Evolutionary conservation across 2,113 vertebrate genomes (phyloP), one percentile per base, ranked within the genome.

Genomic region (Grammomys surdaster): DNA sequence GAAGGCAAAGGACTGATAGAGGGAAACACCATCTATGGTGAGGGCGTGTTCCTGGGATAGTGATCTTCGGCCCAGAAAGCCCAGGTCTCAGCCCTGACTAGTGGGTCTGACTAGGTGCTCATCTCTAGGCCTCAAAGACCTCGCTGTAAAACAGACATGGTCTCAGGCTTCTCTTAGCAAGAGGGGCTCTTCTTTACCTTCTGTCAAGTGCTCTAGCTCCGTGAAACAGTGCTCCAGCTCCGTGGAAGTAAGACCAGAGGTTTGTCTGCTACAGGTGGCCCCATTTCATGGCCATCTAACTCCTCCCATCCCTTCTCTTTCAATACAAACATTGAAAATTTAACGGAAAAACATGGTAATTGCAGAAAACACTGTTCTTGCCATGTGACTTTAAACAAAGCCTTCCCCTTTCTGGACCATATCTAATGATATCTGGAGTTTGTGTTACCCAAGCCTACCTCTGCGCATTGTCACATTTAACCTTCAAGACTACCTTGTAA

Each of bases 1-100:
- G 98, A 98, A 46, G 99, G 99, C 90, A 99, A 98, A 85, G 99
- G 99, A 2, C 98, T 99, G 46, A 99, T 99, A 7, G 99, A 99
- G 97, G 99, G 99, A 87, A 99, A 99, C 72, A 98, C 98, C 93
- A 99, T 99, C 90, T 99, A 99, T 3, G 99, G 99, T 99, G 98
- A 98, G 99, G 43, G 26, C 0, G 0, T 0, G 3, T 20, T 16
- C 40, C 2, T 9, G 5, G 54, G 70, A 4, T 6, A 7, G 8
- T 5, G 85, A 2, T 1, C 22, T 16, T 24, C 60, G 86, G 2
- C 1, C 60, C 9, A 13, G 84, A 48, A 60, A 90, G 46, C 54
- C 67, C 46, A 6, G n/a, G n/a, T 56, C 48, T 73, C 70, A 7
- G 8, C 77, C 63, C 22, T 3, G 76, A 58, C 14, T 20, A 17